Percentiles rank a stretch among this genome's conserved stretches.
Evolutionary conservation across 2,113 vertebrate species (phyloP).

Genomic region (Diadophis punctatus): DNA sequence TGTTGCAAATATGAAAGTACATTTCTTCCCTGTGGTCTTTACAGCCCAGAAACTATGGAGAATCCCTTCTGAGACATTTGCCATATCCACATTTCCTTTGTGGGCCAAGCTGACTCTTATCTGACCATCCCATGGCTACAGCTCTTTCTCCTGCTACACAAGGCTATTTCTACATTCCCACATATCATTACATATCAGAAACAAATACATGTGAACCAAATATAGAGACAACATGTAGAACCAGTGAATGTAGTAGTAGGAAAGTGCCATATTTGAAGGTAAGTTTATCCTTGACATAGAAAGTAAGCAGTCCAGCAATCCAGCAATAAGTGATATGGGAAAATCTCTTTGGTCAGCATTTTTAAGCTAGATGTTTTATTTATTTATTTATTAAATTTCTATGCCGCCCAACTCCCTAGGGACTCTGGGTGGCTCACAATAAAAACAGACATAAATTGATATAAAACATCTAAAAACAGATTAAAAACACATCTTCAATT

Average conservation of each 20-base stretch:
- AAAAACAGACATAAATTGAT: no score
- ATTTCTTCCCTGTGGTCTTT: neutral
- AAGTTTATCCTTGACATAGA: neutral
- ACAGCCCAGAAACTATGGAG: neutral
- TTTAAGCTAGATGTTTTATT: neutral
- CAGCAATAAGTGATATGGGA: neutral
- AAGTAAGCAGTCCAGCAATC: neutral
- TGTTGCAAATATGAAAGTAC: neutral
- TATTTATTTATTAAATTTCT: no score
- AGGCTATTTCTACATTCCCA: neutral
- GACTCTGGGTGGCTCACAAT: no score
- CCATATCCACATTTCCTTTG: neutral
- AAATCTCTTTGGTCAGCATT: neutral
- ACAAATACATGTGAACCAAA: neutral
- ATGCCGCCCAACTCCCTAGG: no score
- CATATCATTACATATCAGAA: neutral
- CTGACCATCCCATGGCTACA: neutral
- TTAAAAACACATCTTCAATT: no score
- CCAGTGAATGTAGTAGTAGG: neutral
- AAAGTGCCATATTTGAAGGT: neutral
- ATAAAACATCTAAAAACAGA: no score
- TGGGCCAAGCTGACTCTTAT: neutral
- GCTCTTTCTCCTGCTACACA: neutral
- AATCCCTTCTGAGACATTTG: neutral
- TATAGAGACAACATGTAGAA: neutral